These are phyloP conservation scores for Ormyrus labotus DNA, from an alignment of 2,888 invertebrate species.

Conservation along the genomic window DNA sequence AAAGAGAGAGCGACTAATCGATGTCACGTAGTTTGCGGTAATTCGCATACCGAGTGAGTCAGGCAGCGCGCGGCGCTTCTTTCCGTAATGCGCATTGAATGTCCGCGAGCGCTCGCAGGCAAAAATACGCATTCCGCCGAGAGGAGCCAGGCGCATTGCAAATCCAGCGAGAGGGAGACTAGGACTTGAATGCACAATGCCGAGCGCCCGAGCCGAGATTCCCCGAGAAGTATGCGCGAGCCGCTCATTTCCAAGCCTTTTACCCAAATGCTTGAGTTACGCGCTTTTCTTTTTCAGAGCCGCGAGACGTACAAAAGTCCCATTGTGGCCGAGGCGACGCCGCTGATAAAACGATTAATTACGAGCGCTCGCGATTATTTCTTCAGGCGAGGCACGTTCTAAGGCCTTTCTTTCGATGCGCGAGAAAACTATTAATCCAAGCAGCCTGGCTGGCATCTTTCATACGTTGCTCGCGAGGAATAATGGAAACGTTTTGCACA, in stretches of 20 bases:
- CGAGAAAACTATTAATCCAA: too few species aligned
- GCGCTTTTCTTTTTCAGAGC: conserved; percentile 38
- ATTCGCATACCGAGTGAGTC: conserved; percentile 58
- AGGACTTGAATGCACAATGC: conserved; percentile 55
- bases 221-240: conserved; percentile 26
- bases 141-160: conserved; percentile 39
- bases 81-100: conserved; percentile 50
- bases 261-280: conserved; percentile 54
- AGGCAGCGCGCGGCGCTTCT: background rate
- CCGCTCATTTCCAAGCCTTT: conserved; percentile 52
- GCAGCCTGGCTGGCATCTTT: too few species aligned
- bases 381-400: too few species aligned
- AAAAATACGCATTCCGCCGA: conserved; percentile 53
- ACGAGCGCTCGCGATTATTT: too few species aligned
- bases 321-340: too few species aligned
- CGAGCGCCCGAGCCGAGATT: conserved; percentile 28
- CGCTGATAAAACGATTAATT: too few species aligned
- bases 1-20: conserved; percentile 57
- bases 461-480: too few species aligned
- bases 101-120: conserved; percentile 16
- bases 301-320: background rate
- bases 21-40: conserved; percentile 62
- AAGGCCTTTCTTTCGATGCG: too few species aligned
- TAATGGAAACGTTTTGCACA: too few species aligned
- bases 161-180: conserved; percentile 41